phyloP scores from a whole-genome alignment of 2,113 vertebrate genomes.

The Mesitornis unicolor region DNA sequence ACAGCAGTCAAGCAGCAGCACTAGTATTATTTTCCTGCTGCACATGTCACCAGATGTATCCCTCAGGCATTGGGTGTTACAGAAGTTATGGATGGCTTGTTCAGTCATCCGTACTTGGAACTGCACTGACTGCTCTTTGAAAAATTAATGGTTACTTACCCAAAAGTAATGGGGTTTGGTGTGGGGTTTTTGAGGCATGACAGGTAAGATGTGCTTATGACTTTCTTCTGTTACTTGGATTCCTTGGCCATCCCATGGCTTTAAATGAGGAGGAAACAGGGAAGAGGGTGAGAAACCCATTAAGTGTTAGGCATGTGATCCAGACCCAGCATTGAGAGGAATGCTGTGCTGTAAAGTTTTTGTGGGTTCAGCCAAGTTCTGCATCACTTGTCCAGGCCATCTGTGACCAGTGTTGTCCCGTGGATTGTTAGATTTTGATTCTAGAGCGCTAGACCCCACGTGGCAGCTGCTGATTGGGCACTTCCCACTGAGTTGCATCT shows the following conservation, averaged over 20 bases:
- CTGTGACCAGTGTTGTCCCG: neutral
- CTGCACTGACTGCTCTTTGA: neutral
- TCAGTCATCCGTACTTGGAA: neutral
- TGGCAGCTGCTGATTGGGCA: neutral
- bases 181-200: neutral
- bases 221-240: neutral
- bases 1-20: neutral
- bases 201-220: neutral
- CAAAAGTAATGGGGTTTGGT: neutral
- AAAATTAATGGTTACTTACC: neutral
- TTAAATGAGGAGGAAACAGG: neutral
- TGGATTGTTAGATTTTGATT: neutral
- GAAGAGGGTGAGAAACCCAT: neutral
- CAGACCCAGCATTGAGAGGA: neutral
- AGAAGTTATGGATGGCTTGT: neutral
- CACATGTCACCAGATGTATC: neutral
- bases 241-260: neutral
- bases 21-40: neutral
- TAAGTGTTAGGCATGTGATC: neutral
- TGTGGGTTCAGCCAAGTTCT: neutral
- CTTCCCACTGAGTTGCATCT: neutral
- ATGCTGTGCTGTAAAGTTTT: neutral
- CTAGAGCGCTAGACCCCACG: accelerated
- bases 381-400: neutral
- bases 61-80: neutral